Conservation (phyloP, 2,888 invertebrate genomes). For the Eristalinus aeneus region DNA sequence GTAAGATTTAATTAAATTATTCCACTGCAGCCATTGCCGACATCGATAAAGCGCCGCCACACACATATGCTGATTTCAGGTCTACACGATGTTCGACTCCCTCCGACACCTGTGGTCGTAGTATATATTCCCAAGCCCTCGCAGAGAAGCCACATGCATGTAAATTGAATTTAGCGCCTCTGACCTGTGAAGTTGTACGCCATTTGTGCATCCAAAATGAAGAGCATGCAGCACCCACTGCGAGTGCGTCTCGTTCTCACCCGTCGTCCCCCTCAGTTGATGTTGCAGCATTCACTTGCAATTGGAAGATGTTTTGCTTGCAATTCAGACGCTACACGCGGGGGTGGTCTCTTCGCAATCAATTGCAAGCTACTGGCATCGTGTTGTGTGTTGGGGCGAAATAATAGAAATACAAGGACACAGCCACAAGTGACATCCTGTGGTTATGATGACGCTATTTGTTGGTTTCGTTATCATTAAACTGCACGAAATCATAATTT, state of each 20-base stretch:
- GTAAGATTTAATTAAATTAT: not conserved
- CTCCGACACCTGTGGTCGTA: not conserved
- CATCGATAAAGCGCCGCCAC: not conserved
- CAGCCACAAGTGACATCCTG: conserved; percentile 25
- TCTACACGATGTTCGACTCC: not conserved
- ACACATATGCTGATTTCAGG: not conserved
- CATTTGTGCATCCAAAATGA: not conserved
- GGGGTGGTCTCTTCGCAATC: not conserved
- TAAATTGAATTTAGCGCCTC: not conserved
- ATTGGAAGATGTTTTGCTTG: not conserved
- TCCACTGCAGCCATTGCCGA: not conserved
- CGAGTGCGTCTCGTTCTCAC: not conserved
- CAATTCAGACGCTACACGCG: not conserved
- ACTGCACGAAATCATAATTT: not conserved
- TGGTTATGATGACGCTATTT: conserved; percentile 22
- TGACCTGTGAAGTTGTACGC: not conserved
- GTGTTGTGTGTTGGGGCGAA: conserved; percentile 10
- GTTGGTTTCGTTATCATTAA: conserved; percentile 16
- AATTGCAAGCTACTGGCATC: conserved; percentile 16
- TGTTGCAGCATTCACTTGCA: not conserved
- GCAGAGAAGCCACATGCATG: not conserved
- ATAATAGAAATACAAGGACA: conserved; percentile 7
- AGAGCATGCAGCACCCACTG: not conserved
- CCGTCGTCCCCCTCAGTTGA: not conserved
- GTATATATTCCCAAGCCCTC: not conserved